phyloP scores from a whole-genome alignment of 2,888 invertebrate genomes.

The Netelia inedita region DNA sequence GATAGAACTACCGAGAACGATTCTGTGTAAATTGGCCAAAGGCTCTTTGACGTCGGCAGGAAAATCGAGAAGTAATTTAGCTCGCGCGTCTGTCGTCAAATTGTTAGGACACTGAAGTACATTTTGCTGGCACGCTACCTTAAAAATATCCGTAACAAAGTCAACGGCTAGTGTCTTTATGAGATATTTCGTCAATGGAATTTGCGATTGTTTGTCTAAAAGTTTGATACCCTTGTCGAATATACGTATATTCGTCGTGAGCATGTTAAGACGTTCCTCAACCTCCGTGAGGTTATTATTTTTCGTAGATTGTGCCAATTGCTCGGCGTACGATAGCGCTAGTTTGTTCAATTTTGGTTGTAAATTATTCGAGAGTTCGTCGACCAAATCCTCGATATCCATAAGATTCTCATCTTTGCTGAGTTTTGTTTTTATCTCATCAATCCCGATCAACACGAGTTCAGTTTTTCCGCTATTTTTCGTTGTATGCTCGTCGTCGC shows the following conservation, averaged over 20 bases:
- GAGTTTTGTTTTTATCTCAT: conserved; percentile 90
- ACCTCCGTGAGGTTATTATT: conserved; percentile 82
- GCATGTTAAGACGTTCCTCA: conserved; percentile 92
- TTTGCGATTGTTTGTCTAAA: conserved; percentile 88
- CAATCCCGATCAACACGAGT: conserved; percentile 89
- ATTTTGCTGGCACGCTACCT: conserved; percentile 91
- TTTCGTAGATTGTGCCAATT: conserved; percentile 90
- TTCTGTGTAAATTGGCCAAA: conserved; percentile 89
- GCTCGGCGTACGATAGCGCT: conserved; percentile 90
- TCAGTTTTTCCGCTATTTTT: conserved; percentile 83
- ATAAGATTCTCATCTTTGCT: conserved; percentile 85
- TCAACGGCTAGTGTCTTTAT: conserved; percentile 94
- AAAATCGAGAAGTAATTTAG: conserved; percentile 89
- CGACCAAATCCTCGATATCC: conserved; percentile 91
- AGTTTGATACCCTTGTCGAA: conserved; percentile 92
- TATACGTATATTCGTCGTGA: conserved; percentile 91
- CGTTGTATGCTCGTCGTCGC: conserved; percentile 87
- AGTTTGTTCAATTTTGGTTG: conserved; percentile 90
- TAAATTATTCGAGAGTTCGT: conserved; percentile 90
- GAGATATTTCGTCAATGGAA: conserved; percentile 92
- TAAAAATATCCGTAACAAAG: conserved; percentile 91
- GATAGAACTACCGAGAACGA: conserved; percentile 89
- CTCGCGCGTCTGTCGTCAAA: conserved; percentile 88
- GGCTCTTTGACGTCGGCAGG: conserved; percentile 90
- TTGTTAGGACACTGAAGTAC: conserved; percentile 87